A percentile compares a stretch with the other conserved stretches of the same genome.
Conservation (phyloP, 2,797 vertebrate species). For the Anomalospiza imberbis region DNA sequence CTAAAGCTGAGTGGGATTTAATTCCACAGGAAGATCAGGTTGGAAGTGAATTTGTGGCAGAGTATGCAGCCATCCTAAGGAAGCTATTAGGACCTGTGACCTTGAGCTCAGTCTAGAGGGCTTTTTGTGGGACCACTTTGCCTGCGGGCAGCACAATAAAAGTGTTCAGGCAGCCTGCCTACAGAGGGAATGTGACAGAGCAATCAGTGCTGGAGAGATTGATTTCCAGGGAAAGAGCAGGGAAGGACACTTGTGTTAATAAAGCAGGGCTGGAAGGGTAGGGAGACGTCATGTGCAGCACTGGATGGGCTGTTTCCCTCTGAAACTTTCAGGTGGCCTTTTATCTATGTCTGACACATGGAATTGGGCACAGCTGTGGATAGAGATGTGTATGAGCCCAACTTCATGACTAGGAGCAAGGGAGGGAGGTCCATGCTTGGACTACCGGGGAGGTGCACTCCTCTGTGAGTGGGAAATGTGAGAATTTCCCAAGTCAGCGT, state of each 20-base stretch:
- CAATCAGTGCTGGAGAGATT: conserved; percentile 53
- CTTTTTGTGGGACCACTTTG: conserved; percentile 47
- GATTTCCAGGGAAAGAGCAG: conserved; percentile 46
- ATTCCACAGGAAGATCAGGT: neutral
- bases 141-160: conserved; percentile 27
- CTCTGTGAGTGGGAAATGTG: accelerated
- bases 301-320: neutral
- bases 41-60: conserved; percentile 25
- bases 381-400: neutral
- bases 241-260: conserved; percentile 49
- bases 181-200: conserved; percentile 55
- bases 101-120: conserved; percentile 49
- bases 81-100: conserved; percentile 37
- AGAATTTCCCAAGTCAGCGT: accelerated
- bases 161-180: conserved; percentile 37
- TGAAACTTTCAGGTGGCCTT: neutral
- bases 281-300: neutral
- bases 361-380: neutral
- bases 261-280: conserved; percentile 17
- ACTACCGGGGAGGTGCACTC: accelerated
- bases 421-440: neutral
- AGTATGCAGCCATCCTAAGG: conserved; percentile 2
- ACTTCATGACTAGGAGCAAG: neutral
- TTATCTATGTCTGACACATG: neutral
- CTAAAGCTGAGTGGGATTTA: neutral